phyloP scores from a whole-genome alignment of 2,113 vertebrate genomes.

The Campylomormyrus numenius region DNA sequence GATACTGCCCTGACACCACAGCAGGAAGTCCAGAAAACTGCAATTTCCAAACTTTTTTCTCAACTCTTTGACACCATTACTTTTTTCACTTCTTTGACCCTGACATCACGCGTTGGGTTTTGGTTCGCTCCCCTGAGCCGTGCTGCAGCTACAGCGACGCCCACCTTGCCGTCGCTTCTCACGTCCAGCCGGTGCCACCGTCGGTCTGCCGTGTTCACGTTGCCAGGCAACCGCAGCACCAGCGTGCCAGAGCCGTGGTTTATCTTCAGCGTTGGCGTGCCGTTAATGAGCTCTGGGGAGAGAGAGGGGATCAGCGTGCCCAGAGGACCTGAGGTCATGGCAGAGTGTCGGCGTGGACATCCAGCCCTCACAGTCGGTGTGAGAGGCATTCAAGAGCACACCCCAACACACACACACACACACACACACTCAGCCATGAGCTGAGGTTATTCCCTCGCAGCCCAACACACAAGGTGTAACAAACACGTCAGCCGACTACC shows the following conservation, averaged over 20 bases:
- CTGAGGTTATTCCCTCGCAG: neutral
- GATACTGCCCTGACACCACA: neutral
- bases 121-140: neutral
- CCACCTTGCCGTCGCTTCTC: conserved; percentile 75
- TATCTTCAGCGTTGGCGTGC: conserved; percentile 75
- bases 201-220: conserved; percentile 76
- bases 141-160: conserved; percentile 14
- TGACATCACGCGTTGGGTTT: neutral
- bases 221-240: conserved; percentile 71
- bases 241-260: conserved; percentile 71
- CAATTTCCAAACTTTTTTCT: neutral
- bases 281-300: conserved; percentile 65
- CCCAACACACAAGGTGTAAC: conserved; percentile 29
- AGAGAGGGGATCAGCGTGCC: conserved; percentile 12
- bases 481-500: conserved; percentile 47
- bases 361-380: too few relatives aligned
- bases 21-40: neutral
- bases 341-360: neutral
- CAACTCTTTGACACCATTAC: neutral
- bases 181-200: conserved; percentile 80
- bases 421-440: neutral
- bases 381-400: neutral
- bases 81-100: neutral
- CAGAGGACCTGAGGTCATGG: neutral
- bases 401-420: neutral